These are phyloP conservation scores for Acrobasis repandana DNA, from an alignment of 2,888 invertebrate genomes.

Conservation along the genomic window DNA sequence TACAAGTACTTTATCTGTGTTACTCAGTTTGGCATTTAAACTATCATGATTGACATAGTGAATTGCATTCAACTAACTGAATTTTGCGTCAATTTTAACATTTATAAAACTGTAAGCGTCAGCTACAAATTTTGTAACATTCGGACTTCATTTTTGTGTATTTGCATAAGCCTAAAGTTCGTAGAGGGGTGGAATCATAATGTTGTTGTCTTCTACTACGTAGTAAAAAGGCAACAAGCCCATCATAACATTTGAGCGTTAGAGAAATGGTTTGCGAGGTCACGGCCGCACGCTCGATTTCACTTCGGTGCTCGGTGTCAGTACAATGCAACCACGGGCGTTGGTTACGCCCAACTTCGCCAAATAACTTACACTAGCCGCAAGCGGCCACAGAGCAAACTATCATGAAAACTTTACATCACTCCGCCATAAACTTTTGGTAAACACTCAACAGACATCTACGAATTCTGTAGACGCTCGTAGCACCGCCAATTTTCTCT, in stretches of 20 bases:
- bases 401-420: slow-evolving; percentile 8
- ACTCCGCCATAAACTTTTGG: background rate
- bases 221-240: slow-evolving; percentile 20
- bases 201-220: no score
- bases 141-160: no score
- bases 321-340: slow-evolving; percentile 35
- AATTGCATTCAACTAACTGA: background rate
- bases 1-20: no score
- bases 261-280: slow-evolving; percentile 53
- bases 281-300: slow-evolving; percentile 55
- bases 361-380: slow-evolving; percentile 14
- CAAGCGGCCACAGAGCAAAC: slow-evolving; percentile 16
- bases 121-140: no score
- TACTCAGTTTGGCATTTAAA: no score
- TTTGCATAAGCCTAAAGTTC: no score
- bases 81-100: no score
- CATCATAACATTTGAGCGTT: slow-evolving; percentile 35
- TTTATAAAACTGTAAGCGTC: no score
- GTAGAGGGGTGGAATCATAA: no score
- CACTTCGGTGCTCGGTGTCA: slow-evolving; percentile 46
- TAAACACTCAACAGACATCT: slow-evolving; percentile 31
- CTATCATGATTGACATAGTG: background rate
- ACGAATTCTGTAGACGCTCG: slow-evolving; percentile 51
- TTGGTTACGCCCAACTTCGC: slow-evolving; percentile 18
- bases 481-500: slow-evolving; percentile 36